Percentiles rank a stretch among this genome's conserved stretches.
Evolutionary conservation across 2,113 vertebrate genomes (phyloP).

Genomic region (Pachycephala philippinensis): DNA sequence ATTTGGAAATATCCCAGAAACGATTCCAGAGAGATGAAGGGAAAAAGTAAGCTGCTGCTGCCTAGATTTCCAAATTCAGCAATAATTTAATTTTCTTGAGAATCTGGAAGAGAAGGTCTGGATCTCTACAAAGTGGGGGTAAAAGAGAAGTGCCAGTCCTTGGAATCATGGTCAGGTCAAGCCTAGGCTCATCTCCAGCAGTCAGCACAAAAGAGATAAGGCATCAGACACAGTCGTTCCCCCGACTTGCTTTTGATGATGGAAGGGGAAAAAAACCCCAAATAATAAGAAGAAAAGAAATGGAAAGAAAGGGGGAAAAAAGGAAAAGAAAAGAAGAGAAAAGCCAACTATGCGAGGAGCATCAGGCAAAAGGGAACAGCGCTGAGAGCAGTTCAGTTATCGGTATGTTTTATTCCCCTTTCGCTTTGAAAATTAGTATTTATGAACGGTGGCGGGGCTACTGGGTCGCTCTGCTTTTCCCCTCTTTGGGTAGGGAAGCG

Average conservation of each 20-base stretch:
- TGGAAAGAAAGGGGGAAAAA: background rate
- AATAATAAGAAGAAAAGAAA: background rate
- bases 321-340: background rate
- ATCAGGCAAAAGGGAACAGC: slow-evolving; percentile 54
- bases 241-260: slow-evolving; percentile 42
- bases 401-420: slow-evolving; percentile 60
- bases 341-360: slow-evolving; percentile 54
- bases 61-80: slow-evolving; percentile 73
- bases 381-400: slow-evolving; percentile 44
- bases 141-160: slow-evolving; percentile 77
- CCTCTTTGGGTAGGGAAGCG: background rate
- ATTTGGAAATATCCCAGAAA: slow-evolving; percentile 80
- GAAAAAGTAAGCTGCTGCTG: slow-evolving; percentile 71
- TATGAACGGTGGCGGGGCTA: background rate
- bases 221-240: slow-evolving; percentile 55
- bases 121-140: slow-evolving; percentile 70
- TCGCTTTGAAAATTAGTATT: slow-evolving; percentile 50
- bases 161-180: slow-evolving; percentile 85
- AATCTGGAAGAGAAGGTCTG: slow-evolving; percentile 70
- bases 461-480: background rate
- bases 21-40: slow-evolving; percentile 70
- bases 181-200: slow-evolving; percentile 75
- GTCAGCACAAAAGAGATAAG: slow-evolving; percentile 65
- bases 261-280: fast-evolving
- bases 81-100: slow-evolving; percentile 74